A percentile compares a stretch with the other conserved stretches of the same genome.
These are phyloP conservation scores for Smittia sp. DNA, from an alignment of 2,888 invertebrate species.

Conservation along the genomic window DNA sequence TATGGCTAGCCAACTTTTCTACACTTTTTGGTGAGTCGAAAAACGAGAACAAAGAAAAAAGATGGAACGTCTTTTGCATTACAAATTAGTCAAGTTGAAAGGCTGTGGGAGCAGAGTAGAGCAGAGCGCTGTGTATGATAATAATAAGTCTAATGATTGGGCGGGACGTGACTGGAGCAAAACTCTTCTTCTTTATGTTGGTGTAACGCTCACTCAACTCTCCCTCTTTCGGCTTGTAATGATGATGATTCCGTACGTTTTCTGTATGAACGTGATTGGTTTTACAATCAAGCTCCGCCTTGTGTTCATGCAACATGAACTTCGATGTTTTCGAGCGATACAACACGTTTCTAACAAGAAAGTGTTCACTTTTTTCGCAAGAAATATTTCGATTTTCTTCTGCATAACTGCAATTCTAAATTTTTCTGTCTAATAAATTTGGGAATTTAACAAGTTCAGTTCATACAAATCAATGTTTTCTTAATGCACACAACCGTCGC, in stretches of 20 bases:
- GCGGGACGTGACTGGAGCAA: constrained; percentile 38
- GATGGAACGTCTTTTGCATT: constrained; percentile 39
- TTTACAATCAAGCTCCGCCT: constrained; percentile 41
- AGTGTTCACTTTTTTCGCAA: too few relatives aligned
- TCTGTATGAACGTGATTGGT: constrained; percentile 39
- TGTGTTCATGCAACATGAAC: background rate
- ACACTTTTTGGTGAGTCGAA: background rate
- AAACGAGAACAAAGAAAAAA: background rate
- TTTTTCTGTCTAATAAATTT: background rate
- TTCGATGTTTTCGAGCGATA: background rate
- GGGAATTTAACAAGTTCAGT: constrained; percentile 1
- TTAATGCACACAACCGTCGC: background rate
- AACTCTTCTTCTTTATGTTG: background rate
- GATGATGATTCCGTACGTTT: constrained; percentile 37
- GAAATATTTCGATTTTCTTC: too few relatives aligned
- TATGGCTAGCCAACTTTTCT: constrained; percentile 26
- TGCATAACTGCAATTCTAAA: background rate
- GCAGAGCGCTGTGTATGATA: background rate
- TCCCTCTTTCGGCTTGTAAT: background rate
- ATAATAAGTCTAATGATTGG: constrained; percentile 39
- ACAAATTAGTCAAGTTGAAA: constrained; percentile 31
- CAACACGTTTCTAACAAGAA: constrained; percentile 22
- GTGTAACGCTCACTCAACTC: background rate
- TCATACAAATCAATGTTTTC: background rate
- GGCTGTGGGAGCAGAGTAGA: background rate